Evolutionary conservation across 37 sponge, comb jelly and placozoan species (phyloP).

Genomic region (Ephydatia muelleri): DNA sequence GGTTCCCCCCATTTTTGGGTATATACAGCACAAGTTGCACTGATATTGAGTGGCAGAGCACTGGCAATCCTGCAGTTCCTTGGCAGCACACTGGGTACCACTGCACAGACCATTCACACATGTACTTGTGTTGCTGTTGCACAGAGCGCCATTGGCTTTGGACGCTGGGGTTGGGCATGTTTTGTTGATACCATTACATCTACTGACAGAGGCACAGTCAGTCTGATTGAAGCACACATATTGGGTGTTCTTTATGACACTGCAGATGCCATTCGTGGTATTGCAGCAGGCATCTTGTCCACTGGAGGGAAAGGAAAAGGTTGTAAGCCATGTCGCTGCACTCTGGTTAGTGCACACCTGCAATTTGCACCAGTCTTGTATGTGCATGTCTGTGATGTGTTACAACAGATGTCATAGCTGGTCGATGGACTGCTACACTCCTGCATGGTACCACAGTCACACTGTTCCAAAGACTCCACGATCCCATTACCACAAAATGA

Average conservation of each 20-base stretch:
- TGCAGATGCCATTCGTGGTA: neutral
- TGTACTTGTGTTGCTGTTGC: conserved; percentile 55
- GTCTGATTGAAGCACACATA: neutral
- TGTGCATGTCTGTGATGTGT: conserved; percentile 42
- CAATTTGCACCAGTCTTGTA: conserved; percentile 31
- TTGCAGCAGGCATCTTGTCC: neutral
- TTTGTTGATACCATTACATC: neutral
- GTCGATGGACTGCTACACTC: neutral
- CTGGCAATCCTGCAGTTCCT: conserved; percentile 20
- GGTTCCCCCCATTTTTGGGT: neutral
- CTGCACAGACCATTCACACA: conserved; percentile 62
- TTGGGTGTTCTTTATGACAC: neutral
- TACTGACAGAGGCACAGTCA: neutral
- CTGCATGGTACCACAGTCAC: conserved; percentile 55
- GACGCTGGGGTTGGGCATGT: conserved; percentile 8
- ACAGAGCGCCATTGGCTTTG: conserved; percentile 29
- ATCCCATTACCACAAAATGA: conserved; percentile 76
- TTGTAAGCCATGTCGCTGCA: neutral
- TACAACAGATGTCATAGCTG: conserved; percentile 53
- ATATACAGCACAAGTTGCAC: conserved; percentile 19
- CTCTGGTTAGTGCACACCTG: conserved; percentile 29
- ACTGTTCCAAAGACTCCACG: conserved; percentile 63
- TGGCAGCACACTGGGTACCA: conserved; percentile 51
- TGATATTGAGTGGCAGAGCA: conserved; percentile 8
- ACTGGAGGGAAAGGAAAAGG: neutral